Conservation (phyloP, 2,113 vertebrate genomes). For the Lepisosteus oculatus region DNA sequence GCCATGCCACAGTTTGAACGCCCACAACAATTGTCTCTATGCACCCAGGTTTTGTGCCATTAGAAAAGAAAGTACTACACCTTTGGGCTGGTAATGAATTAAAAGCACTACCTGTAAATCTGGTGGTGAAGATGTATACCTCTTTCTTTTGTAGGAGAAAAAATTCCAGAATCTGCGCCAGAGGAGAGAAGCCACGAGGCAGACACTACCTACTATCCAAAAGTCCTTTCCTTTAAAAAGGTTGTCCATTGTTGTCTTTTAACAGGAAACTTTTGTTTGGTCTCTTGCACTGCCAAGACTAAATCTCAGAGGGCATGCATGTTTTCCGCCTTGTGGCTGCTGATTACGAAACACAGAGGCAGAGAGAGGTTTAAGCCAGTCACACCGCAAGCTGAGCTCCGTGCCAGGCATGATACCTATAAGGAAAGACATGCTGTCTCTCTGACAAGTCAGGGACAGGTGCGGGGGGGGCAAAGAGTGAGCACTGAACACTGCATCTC, state of each 20-base stretch:
- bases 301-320: neutral
- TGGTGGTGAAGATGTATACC: conserved; percentile 48
- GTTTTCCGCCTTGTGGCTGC: neutral
- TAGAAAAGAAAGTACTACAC: neutral
- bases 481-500: conserved; percentile 20
- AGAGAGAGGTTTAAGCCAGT: conserved; percentile 35
- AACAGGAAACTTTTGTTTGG: neutral
- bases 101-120: conserved; percentile 72
- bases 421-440: conserved; percentile 74
- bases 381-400: conserved; percentile 48
- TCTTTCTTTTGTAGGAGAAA: conserved; percentile 63
- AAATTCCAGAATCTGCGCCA: conserved; percentile 76
- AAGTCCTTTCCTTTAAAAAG: conserved; percentile 71
- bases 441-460: conserved; percentile 76
- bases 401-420: conserved; percentile 61
- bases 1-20: too few relatives aligned
- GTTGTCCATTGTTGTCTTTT: conserved; percentile 71
- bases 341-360: conserved; percentile 29
- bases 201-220: conserved; percentile 82
- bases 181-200: conserved; percentile 75
- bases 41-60: neutral
- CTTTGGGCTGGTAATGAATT: neutral
- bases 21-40: too few relatives aligned
- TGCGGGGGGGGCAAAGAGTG: conserved; percentile 49
- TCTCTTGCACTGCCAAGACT: conserved; percentile 7